Conservation (phyloP, 2,113 vertebrate species). For the Albula goreensis region DNA sequence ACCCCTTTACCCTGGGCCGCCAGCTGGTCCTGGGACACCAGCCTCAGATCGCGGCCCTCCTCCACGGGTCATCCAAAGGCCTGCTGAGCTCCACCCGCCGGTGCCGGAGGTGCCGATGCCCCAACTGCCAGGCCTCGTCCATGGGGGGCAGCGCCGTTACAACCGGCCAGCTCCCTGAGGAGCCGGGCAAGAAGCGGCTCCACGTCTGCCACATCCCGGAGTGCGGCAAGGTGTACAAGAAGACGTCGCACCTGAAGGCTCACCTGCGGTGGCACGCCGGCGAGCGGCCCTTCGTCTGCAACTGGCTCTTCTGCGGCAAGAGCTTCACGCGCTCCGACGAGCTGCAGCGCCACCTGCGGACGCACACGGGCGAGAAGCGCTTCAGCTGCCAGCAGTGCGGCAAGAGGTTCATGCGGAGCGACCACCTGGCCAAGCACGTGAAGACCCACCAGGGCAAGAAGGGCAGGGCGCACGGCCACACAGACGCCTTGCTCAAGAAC, state of each 20-base stretch:
- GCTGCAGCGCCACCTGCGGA: slow-evolving; percentile 83
- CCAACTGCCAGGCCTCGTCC: slow-evolving; percentile 76
- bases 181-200: slow-evolving; percentile 79
- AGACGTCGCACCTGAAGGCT: slow-evolving; percentile 85
- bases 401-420: slow-evolving; percentile 82
- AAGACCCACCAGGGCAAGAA: slow-evolving; percentile 83
- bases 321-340: slow-evolving; percentile 85
- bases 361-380: slow-evolving; percentile 83
- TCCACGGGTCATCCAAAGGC: slow-evolving; percentile 78
- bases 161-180: slow-evolving; percentile 39
- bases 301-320: slow-evolving; percentile 86
- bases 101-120: slow-evolving; percentile 80
- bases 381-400: slow-evolving; percentile 82
- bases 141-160: slow-evolving; percentile 47
- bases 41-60: slow-evolving; percentile 76
- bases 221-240: slow-evolving; percentile 84
- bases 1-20: slow-evolving; percentile 71
- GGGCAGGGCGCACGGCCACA: slow-evolving; percentile 50
- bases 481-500: slow-evolving; percentile 62
- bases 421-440: slow-evolving; percentile 83
- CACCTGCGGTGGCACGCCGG: slow-evolving; percentile 85
- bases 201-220: slow-evolving; percentile 83
- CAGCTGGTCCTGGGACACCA: slow-evolving; percentile 79
- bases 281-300: slow-evolving; percentile 82
- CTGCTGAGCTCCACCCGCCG: slow-evolving; percentile 76